Evolutionary conservation across 2,888 invertebrate genomes (phyloP).

Genomic region (Polietes domitor): DNA sequence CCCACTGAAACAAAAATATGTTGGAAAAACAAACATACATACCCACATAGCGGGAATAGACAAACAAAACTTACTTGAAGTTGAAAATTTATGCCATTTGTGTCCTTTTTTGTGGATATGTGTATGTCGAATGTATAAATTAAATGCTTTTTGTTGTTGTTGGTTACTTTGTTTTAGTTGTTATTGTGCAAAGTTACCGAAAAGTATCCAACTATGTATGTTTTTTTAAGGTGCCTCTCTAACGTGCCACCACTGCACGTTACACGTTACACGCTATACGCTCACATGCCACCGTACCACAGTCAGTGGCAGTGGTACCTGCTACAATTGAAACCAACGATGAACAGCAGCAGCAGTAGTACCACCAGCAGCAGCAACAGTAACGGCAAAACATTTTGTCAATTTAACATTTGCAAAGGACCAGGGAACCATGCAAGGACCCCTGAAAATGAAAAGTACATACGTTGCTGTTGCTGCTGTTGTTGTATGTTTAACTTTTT

Average conservation of each 20-base stretch:
- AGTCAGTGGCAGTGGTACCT: background rate
- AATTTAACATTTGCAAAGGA: constrained; percentile 5
- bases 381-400: constrained; percentile 26
- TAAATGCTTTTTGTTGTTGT: constrained; percentile 27
- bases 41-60: background rate
- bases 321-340: background rate
- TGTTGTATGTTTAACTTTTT: constrained; percentile 2
- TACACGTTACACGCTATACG: background rate
- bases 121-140: constrained; percentile 27
- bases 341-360: background rate
- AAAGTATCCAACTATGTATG: constrained; percentile 37
- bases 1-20: background rate
- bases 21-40: background rate
- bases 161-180: constrained; percentile 23
- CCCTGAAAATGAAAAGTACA: constrained; percentile 2
- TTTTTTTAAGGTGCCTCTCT: constrained; percentile 3
- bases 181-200: constrained; percentile 11
- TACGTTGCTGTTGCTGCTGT: background rate
- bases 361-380: background rate
- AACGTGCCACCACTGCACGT: background rate
- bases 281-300: background rate
- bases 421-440: background rate
- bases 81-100: constrained; percentile 25
- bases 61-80: constrained; percentile 37
- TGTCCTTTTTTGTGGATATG: constrained; percentile 7